These are phyloP conservation scores for Melieria crassipennis DNA, from an alignment of 2,888 invertebrate species.

Conservation along the genomic window DNA sequence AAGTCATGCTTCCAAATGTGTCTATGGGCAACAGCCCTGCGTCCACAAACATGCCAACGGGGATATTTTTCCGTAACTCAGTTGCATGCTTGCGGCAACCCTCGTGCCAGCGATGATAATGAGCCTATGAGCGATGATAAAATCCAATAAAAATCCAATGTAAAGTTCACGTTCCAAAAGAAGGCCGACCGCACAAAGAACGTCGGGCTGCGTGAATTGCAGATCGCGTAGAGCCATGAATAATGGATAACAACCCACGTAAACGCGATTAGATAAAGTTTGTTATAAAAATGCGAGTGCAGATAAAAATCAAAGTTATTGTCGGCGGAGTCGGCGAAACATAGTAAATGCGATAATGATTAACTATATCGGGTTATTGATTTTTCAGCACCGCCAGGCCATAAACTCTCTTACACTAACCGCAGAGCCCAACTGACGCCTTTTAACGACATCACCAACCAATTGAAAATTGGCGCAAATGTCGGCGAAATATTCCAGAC, in stretches of 20 bases:
- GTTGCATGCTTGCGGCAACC: no score
- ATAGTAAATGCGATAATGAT: neutral
- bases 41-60: no score
- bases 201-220: no score
- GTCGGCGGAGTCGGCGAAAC: neutral
- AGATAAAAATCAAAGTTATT: slow-evolving; percentile 10
- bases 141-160: slow-evolving; percentile 2
- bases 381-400: neutral
- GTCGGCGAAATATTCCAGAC: no score
- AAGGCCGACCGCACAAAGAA: neutral
- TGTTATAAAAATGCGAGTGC: neutral
- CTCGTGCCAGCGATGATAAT: no score
- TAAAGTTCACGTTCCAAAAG: slow-evolving; percentile 14
- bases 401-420: no score
- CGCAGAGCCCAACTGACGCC: no score
- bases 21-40: no score
- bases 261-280: slow-evolving; percentile 7
- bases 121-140: neutral
- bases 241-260: slow-evolving; percentile 6
- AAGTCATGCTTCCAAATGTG: no score
- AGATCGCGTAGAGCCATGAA: neutral
- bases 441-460: no score
- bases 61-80: no score
- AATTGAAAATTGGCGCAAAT: no score
- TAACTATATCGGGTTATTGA: neutral